These are phyloP conservation scores for Chiridota heheva DNA, from an alignment of 35 echinoderm and acorn worm genomes.

Conservation along the genomic window DNA sequence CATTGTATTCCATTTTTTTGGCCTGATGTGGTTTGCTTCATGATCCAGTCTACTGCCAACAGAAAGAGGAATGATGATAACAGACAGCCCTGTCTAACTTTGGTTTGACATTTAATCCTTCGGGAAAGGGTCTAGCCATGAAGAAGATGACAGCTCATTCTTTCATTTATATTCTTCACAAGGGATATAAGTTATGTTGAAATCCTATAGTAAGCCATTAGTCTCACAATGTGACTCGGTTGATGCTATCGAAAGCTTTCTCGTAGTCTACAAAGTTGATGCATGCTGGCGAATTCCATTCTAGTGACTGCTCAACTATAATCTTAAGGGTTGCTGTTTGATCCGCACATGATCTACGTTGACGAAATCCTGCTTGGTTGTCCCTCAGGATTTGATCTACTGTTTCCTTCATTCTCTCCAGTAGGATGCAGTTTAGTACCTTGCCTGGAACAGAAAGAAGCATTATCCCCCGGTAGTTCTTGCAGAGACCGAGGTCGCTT, in stretches of 20 bases:
- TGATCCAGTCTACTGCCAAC: neutral
- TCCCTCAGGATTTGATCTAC: no score
- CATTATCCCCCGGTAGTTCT: no score
- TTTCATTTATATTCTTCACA: neutral
- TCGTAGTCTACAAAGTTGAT: conserved; percentile 52
- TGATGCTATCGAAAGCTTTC: conserved; percentile 51
- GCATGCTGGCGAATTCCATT: conserved; percentile 11
- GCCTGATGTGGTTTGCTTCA: neutral
- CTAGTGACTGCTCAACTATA: conserved; percentile 41
- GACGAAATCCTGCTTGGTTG: conserved; percentile 42
- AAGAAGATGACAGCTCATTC: no score
- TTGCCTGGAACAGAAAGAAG: no score
- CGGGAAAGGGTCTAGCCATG: no score
- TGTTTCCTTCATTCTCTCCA: no score
- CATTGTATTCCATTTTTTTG: neutral
- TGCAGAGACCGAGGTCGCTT: no score
- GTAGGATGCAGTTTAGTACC: no score
- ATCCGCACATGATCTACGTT: conserved; percentile 26
- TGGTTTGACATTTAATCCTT: neutral
- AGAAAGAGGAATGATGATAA: neutral
- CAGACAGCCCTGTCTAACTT: neutral
- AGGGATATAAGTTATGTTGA: neutral
- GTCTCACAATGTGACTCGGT: conserved; percentile 27
- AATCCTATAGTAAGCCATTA: conserved; percentile 31
- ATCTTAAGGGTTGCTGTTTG: conserved; percentile 42